A percentile compares a stretch with the other conserved stretches of the same genome.
These are phyloP conservation scores for Pangasius mekongensis DNA, from an alignment of 2,797 vertebrate species.

Conservation along the genomic window DNA sequence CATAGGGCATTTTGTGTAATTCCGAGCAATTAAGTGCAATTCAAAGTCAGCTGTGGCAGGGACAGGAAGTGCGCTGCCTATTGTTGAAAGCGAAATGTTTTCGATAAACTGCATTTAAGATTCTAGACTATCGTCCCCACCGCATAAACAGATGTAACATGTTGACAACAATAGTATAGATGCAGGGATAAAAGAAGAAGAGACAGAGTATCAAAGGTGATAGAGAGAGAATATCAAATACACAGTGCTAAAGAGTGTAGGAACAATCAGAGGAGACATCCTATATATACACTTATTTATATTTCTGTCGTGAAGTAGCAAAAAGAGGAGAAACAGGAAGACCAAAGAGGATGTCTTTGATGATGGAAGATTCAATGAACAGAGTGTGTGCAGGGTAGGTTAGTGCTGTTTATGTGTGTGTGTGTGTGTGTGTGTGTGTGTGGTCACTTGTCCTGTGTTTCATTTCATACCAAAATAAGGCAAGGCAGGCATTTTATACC, in stretches of 20 bases:
- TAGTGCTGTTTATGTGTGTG: slow-evolving; percentile 10
- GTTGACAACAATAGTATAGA: slow-evolving; percentile 45
- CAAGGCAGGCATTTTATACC: no score
- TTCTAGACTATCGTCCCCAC: slow-evolving; percentile 41
- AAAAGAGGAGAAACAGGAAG: slow-evolving; percentile 22
- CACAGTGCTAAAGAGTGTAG: slow-evolving; percentile 5
- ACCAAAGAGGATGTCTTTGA: slow-evolving; percentile 18
- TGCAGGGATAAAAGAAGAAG: slow-evolving; percentile 33
- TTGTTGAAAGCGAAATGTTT: slow-evolving; percentile 54
- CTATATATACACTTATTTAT: slow-evolving; percentile 5
- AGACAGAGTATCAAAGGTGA: slow-evolving; percentile 1
- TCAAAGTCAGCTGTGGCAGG: slow-evolving; percentile 64
- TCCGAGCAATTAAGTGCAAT: slow-evolving; percentile 70
- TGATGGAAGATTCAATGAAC: slow-evolving; percentile 27
- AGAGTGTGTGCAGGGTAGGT: slow-evolving; percentile 14
- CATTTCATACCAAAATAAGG: neutral
- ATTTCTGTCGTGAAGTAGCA: neutral
- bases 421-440: neutral
- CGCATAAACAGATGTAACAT: slow-evolving; percentile 51
- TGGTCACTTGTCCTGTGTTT: slow-evolving; percentile 4
- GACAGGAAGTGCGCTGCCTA: slow-evolving; percentile 49
- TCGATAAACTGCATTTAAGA: slow-evolving; percentile 57
- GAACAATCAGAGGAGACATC: slow-evolving; percentile 10
- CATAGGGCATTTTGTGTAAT: slow-evolving; percentile 69
- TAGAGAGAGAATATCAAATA: slow-evolving; percentile 15